Conservation (phyloP, 2,113 vertebrate species). For the Pseudolaguvia tuberculata region DNA sequence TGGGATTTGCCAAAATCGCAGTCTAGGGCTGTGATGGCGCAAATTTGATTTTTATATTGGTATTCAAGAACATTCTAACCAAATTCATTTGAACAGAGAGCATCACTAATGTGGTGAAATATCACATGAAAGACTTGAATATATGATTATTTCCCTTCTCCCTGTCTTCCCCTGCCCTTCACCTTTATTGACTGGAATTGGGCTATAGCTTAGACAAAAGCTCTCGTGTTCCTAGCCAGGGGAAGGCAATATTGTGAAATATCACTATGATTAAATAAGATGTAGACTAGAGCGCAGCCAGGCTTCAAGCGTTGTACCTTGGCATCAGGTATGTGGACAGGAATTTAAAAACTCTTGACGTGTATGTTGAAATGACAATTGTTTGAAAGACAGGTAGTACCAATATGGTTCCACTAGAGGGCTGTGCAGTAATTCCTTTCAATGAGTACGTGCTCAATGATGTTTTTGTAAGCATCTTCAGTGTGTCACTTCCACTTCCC, state of each 20-base stretch:
- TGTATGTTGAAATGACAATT: constrained; percentile 4
- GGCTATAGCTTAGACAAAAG: not conserved
- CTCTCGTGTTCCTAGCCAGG: not conserved
- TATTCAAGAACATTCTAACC: constrained; percentile 8
- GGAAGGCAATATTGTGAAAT: not conserved
- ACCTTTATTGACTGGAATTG: constrained; percentile 11
- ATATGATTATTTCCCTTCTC: not conserved
- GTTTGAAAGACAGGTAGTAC: constrained; percentile 1
- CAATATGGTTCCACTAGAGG: constrained; percentile 26
- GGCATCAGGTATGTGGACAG: not conserved
- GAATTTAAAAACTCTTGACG: not conserved
- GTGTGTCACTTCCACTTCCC: constrained; percentile 24
- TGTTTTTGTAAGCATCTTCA: constrained; percentile 28
- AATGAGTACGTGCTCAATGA: constrained; percentile 10
- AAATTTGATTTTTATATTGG: constrained; percentile 17
- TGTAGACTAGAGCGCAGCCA: not conserved
- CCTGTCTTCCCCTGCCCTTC: not conserved
- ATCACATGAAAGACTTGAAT: not conserved
- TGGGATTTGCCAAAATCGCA: constrained; percentile 17
- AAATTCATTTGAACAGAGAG: not conserved
- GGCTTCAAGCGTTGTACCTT: constrained; percentile 1
- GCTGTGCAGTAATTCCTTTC: constrained; percentile 30
- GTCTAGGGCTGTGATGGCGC: not conserved
- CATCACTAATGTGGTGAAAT: constrained; percentile 1
- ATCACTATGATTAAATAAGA: not conserved